Conservation (phyloP, 2,113 vertebrate species). For the Phaethon lepturus region DNA sequence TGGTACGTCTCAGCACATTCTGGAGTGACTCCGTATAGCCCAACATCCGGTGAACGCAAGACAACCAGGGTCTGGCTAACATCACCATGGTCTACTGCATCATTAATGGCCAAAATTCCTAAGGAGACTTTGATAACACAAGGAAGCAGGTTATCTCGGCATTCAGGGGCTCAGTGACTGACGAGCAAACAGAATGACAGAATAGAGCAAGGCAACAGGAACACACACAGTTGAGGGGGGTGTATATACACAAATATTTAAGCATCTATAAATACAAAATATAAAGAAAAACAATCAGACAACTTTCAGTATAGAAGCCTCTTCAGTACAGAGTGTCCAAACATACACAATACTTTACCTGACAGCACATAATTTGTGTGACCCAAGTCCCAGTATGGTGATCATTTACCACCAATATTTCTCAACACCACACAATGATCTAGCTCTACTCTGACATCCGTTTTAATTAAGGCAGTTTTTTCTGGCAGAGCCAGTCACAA, state of each 20-base stretch:
- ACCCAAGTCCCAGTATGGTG: fast-evolving
- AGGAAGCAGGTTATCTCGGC: neutral
- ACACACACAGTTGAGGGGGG: neutral
- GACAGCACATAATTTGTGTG: neutral
- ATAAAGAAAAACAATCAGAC: neutral
- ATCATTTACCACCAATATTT: neutral
- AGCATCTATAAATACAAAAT: neutral
- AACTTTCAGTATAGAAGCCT: neutral
- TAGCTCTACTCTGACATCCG: neutral
- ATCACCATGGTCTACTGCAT: slow-evolving; percentile 86
- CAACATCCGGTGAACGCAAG: slow-evolving; percentile 85
- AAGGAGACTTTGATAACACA: slow-evolving; percentile 83
- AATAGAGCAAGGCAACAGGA: neutral
- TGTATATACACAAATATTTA: neutral
- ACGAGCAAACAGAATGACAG: neutral
- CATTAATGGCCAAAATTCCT: slow-evolving; percentile 89
- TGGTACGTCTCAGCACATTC: slow-evolving; percentile 91
- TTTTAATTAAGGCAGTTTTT: neutral
- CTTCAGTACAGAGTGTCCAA: neutral
- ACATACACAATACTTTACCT: neutral
- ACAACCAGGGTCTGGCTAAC: slow-evolving; percentile 81
- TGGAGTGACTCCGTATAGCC: slow-evolving; percentile 91
- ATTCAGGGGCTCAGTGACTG: neutral
- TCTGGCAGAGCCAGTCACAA: neutral
- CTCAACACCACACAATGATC: neutral